Base-by-base conservation (phyloP, 2,888 invertebrate species). In the Parascotia fuliginaria region DNA sequence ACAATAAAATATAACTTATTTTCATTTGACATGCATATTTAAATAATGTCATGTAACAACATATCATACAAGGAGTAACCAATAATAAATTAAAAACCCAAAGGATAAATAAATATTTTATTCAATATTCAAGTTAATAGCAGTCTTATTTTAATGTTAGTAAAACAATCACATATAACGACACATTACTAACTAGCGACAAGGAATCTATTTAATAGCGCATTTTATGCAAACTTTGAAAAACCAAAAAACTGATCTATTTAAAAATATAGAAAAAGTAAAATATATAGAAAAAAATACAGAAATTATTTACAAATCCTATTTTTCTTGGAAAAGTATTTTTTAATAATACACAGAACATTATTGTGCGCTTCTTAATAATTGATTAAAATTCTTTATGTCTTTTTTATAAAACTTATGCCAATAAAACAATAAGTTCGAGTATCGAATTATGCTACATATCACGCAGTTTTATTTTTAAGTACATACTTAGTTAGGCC, bases 61-160 rank as follows among this genome's bases (percentile, higher is more conserved):
- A 34, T 13, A 11, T n/a, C 73, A 66, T 80, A 77, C 74, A 60
- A 76, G 75, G 76, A 7, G 37, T 66, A 71, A 55, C 38, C 19
- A 59, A 67, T 55, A 68, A 69, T 55, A 83, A 87, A 83, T 79
- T 75, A 83, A 87, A 88, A 72, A 80, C 82, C 74, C 76, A 76
- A 65, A 73, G 65, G 65, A 72, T 72, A 77, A 80, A 81, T 83
- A 78, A 84, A 88, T 79, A 83, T 68, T 80, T 90, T 86, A 88
- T 89, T 86, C 47, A 77, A 70, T 75, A 70, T 70, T 68, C 64
- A 77, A 70, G 73, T 73, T 82, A 81, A 77, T 83, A 77, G 75
- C 81, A 83, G 77, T 82, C 85, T 86, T 83, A 85, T 72, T 65
- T 70, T 76, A 72, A 69, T 75, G 77, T 82, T 86, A 83, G 78